phyloP scores from a whole-genome alignment of 1,140 invertebrate species.

The Sweltsa coloradensis region DNA sequence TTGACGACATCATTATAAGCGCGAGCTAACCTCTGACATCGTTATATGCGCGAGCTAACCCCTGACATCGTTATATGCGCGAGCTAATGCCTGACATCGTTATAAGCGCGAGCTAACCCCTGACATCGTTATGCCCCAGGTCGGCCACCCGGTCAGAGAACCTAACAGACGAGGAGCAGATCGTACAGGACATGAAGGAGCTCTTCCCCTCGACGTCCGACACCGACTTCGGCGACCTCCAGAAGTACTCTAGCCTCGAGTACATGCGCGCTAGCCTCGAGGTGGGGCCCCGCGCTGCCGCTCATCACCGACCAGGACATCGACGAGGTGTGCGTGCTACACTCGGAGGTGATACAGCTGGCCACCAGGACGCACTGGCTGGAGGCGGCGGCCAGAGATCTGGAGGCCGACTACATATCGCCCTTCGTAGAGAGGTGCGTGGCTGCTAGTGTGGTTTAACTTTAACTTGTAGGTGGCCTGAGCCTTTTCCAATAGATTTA shows the following conservation, averaged over 20 bases:
- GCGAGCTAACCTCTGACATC: too few relatives aligned
- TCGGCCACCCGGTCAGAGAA: constrained; percentile 34
- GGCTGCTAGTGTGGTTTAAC: not conserved
- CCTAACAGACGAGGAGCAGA: constrained; percentile 61
- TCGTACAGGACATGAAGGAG: constrained; percentile 51
- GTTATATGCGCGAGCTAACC: too few relatives aligned
- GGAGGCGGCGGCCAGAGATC: not conserved
- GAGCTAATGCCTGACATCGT: too few relatives aligned
- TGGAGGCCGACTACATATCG: not conserved
- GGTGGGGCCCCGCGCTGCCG: not conserved
- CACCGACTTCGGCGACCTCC: constrained; percentile 46
- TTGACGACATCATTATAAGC: too few relatives aligned
- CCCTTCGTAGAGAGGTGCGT: not conserved
- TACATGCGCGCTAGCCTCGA: constrained; percentile 9
- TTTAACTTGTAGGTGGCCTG: too few relatives aligned
- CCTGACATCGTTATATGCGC: too few relatives aligned
- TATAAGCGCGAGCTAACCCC: too few relatives aligned
- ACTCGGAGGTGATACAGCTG: constrained; percentile 38
- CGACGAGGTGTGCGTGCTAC: constrained; percentile 39
- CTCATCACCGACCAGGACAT: constrained; percentile 42
- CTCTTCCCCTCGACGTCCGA: constrained; percentile 67
- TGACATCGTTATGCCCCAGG: too few relatives aligned
- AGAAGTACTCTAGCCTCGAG: constrained; percentile 12
- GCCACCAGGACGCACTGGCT: not conserved
- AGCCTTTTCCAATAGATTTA: too few relatives aligned